Percentiles rank a stretch among this genome's conserved stretches.
phyloP scores from a whole-genome alignment of 2,797 vertebrate genomes.

The Gadopsis marmoratus region DNA sequence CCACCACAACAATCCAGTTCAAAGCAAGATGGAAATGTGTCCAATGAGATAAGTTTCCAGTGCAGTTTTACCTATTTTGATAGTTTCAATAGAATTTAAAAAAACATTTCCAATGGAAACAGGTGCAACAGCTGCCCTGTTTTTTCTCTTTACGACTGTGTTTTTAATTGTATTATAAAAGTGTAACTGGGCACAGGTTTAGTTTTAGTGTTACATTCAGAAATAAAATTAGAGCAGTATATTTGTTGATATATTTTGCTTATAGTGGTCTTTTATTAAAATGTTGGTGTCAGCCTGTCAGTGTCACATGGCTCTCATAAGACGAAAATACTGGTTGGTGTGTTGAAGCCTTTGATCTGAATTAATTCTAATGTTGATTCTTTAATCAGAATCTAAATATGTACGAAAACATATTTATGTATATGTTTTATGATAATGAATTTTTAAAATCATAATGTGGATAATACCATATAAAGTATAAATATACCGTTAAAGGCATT shows the following conservation, averaged over 20 bases:
- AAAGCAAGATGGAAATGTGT: not conserved
- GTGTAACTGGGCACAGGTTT: not conserved
- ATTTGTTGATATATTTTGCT: not conserved
- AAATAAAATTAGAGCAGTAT: not conserved
- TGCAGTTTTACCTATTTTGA: not conserved
- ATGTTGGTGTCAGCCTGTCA: not conserved
- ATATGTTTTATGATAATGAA: not conserved
- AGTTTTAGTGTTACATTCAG: not conserved
- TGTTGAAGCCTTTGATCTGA: not conserved
- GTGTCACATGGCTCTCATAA: not conserved
- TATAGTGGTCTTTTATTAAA: not conserved
- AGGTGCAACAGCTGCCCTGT: not conserved
- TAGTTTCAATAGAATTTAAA: not conserved
- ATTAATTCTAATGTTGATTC: not conserved
- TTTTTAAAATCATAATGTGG: not conserved
- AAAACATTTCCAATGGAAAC: not conserved
- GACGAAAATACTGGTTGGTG: not conserved
- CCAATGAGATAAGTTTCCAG: slow-evolving; percentile 5
- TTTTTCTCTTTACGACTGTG: not conserved
- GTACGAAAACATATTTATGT: not conserved
- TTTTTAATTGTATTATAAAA: not conserved
- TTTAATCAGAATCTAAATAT: not conserved
- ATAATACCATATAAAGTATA: not conserved
- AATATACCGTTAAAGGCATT: not conserved
- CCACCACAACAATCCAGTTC: not conserved